Evolutionary conservation across 2,797 vertebrate genomes (phyloP), one percentile per base, ranked within the genome.

Genomic region (Okamejei kenojei): DNA sequence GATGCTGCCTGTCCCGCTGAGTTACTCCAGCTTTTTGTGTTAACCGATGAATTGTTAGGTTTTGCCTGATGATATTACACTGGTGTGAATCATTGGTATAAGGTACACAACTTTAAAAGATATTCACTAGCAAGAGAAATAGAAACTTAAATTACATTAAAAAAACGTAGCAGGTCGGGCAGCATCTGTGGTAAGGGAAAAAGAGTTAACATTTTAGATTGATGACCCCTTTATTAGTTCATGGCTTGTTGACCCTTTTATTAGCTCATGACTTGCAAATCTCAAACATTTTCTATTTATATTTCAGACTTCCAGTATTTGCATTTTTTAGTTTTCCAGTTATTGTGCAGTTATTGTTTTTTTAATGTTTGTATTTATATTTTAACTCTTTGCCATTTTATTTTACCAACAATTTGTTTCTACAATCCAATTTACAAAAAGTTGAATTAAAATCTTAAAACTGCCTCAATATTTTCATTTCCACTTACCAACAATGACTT

Each of bases 401-500:
- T 17, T 32, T n/a, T 88, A 68, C 9, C 17, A 88, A 13, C 58
- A 61, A 2, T 88, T 88, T 35, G 81, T 84, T 88, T 88, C 21
- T 17, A 68, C 58, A 32, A 86, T 21, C 5, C 10, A 88, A 35
- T 88, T 68, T 35, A 88, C 61, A 65, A 6, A 65, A 65, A 88
- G n/a, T 7, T 65, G 58, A 2, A 63, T 54, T 35, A 23, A 9
- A 88, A 35, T 63, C 8, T 29, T 26, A n/a, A 61, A 86, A 86
- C 17, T n/a, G 6, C 13, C 63, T 61, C 84, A 78, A 86, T 26
- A 32, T 32, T 93, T 58, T 21, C 15, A 82, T 84, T 45, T 77
- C 97, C 5, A 92, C 90, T 95, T 95, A 99, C 99, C 98, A 94
- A 99, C 98, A 93, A 99, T 98, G 95, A 99, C 98, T 96, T 99